phyloP scores from a whole-genome alignment of 30 jellyfish, hydroid and myxozoan genomes.

The Chrysaora quinquecirrha region DNA sequence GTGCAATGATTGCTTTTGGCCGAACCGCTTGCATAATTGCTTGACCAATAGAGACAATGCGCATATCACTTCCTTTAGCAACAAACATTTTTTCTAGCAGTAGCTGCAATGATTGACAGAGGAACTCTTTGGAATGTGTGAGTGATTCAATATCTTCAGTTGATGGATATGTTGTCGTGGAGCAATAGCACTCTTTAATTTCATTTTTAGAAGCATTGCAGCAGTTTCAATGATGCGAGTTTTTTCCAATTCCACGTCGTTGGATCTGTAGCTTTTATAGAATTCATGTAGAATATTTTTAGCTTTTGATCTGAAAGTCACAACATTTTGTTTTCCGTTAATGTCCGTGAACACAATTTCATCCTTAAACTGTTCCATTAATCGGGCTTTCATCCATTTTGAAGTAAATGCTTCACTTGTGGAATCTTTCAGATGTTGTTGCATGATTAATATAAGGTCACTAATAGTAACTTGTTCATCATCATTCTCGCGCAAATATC shows the following conservation, averaged over 20 bases:
- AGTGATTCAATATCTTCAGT: not conserved
- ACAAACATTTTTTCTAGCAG: not conserved
- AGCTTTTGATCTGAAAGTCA: not conserved
- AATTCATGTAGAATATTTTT: not conserved
- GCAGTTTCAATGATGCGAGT: not conserved
- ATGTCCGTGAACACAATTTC: not conserved
- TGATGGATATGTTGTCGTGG: not conserved
- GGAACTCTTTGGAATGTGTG: not conserved
- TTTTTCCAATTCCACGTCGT: not conserved
- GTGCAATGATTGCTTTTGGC: slow-evolving; percentile 22
- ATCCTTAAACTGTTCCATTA: slow-evolving; percentile 9
- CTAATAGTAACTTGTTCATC: slow-evolving; percentile 20
- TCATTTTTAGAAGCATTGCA: not conserved
- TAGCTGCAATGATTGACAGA: not conserved
- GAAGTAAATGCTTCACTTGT: slow-evolving; percentile 3
- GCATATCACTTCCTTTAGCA: not conserved
- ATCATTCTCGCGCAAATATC: slow-evolving; percentile 7
- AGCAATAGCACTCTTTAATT: not conserved
- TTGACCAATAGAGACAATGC: slow-evolving; percentile 23
- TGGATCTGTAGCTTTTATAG: not conserved
- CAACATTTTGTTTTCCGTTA: not conserved
- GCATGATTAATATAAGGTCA: slow-evolving; percentile 13
- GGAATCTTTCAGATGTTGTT: not conserved
- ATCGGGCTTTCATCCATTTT: not conserved
- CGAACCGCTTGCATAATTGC: slow-evolving; percentile 42